Evolutionary conservation across 1,140 invertebrate genomes (phyloP), one percentile per base, ranked within the genome.

Genomic region (Diorhabda elongata): DNA sequence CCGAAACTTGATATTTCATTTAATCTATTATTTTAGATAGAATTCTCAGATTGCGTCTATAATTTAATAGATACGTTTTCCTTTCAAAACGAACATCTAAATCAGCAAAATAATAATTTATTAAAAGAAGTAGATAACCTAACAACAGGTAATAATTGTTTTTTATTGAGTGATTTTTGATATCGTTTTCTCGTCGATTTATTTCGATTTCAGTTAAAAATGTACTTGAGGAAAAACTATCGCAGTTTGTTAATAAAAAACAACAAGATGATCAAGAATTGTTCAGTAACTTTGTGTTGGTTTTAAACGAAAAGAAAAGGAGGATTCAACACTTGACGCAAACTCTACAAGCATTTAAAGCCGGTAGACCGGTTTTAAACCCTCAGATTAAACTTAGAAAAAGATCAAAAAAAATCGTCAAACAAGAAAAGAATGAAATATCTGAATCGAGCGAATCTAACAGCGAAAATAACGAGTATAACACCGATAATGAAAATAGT

Each of bases 251-350:
- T 59, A 68, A 71, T 41, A 64, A 70, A 56, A 75, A 71, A 67
- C 64, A 67, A 57, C 11, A n/a, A 26, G 68, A 74, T 58, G 74
- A 75, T 44, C 6, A 69, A 67, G 63, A 64, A n/a, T 58, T 74
- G 44, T 72, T 66, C 26, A 68, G 62, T 42, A 69, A 74, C 6
- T 76, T 76, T 64, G 41, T 74, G 9, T 59, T 58, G 26, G 42
- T 76, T 8, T 45, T 76, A 43, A 75, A 75, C 66, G 75, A 76
- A 66, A 76, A 76, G 59, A 76, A 76, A 64, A 62, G 61, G 41
- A 69, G 70, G 57, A 76, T 76, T 70, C 75, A 75, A 52, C 75
- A 76, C 64, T 69, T 75, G 41, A 75, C 63, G 64, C 68, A 76
- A 61, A 61, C 70, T 3, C 43, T 76, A 65, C 64, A 71, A 42